A percentile compares a stretch with the other conserved stretches of the same genome.
Conservation (phyloP, 2,888 invertebrate species). For the Chaetogeoica ovagalla region DNA sequence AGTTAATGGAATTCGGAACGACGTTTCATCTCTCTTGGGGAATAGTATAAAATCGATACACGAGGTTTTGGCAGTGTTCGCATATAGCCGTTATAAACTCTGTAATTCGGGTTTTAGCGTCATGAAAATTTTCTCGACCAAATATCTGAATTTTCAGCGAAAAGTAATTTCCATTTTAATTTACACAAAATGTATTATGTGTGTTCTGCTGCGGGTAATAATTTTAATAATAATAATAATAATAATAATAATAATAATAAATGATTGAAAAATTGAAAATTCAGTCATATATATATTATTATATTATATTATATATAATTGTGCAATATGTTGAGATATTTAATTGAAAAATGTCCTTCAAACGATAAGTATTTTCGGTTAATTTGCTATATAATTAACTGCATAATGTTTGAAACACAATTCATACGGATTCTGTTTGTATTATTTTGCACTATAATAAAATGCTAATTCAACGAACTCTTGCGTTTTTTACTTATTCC, state of each 20-base stretch:
- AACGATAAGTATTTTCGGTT: neutral
- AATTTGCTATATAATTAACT: too few species aligned
- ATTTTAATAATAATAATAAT: neutral
- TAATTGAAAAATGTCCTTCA: too few species aligned
- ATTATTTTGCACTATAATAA: too few species aligned
- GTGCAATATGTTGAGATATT: too few species aligned
- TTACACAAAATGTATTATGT: neutral
- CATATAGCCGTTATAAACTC: slow-evolving; percentile 3
- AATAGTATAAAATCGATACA: slow-evolving; percentile 43
- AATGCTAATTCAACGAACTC: too few species aligned
- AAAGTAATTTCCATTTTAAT: slow-evolving; percentile 6
- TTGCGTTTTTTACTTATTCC: too few species aligned
- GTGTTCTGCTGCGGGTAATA: too few species aligned
- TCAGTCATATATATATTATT: neutral
- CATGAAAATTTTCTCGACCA: neutral
- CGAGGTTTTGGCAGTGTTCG: slow-evolving; percentile 5
- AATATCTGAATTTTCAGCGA: neutral
- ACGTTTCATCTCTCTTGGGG: slow-evolving; percentile 27
- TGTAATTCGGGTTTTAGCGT: neutral
- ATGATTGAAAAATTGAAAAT: neutral
- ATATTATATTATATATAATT: neutral
- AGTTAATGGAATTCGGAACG: slow-evolving; percentile 37
- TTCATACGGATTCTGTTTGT: neutral
- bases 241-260: neutral
- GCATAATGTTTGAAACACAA: too few species aligned